These are phyloP conservation scores for Donacobius atricapilla DNA, from an alignment of 2,113 vertebrate species.

Conservation along the genomic window DNA sequence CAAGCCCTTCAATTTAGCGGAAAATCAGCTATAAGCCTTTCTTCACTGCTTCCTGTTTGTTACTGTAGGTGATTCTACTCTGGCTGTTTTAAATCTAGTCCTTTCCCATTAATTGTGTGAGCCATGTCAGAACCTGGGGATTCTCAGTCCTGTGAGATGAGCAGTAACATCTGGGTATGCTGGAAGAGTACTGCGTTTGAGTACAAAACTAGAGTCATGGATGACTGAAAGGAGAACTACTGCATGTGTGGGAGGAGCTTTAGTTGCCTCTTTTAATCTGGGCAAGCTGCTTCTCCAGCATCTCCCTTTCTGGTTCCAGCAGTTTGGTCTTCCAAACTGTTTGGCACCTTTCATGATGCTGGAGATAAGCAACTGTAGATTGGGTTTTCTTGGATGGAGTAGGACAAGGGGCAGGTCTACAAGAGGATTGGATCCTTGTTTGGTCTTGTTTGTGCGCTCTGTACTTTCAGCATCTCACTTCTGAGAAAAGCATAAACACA, in stretches of 20 bases:
- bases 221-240: background rate
- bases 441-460: background rate
- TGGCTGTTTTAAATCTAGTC: background rate
- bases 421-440: background rate
- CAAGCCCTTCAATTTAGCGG: background rate
- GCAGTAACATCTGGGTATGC: background rate
- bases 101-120: background rate
- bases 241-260: background rate
- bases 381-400: background rate
- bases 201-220: background rate
- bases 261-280: background rate
- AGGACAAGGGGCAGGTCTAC: background rate
- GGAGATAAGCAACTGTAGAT: background rate
- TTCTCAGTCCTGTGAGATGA: background rate
- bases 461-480: background rate
- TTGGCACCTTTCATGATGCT: background rate
- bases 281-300: background rate
- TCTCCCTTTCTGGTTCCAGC: background rate
- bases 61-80: background rate
- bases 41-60: background rate
- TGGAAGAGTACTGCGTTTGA: background rate
- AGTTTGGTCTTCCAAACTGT: background rate
- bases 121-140: background rate
- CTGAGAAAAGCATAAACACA: background rate
- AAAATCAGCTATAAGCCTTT: background rate